Conservation (phyloP, 1,140 invertebrate species). For the Ips nitidus region DNA sequence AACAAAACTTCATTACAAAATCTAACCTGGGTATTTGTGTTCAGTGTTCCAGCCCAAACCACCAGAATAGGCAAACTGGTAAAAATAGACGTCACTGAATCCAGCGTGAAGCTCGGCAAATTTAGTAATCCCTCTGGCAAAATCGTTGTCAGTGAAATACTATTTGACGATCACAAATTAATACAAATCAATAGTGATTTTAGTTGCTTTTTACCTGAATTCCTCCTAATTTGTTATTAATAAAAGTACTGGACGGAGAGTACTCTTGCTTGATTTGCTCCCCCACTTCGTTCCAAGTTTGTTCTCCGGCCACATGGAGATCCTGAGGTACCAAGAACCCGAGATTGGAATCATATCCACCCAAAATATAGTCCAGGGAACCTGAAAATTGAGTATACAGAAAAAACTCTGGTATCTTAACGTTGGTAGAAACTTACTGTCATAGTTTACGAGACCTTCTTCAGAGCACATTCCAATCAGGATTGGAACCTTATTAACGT, state of each 20-base stretch:
- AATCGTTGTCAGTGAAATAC: slow-evolving; percentile 15
- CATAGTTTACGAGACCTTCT: slow-evolving; percentile 10
- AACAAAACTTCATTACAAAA: too few species aligned
- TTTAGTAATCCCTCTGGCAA: slow-evolving; percentile 24
- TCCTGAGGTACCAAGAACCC: slow-evolving; percentile 5
- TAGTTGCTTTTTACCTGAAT: slow-evolving; percentile 3
- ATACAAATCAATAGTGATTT: background rate
- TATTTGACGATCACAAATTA: slow-evolving; percentile 1
- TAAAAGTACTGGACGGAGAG: background rate
- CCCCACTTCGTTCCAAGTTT: slow-evolving; percentile 3
- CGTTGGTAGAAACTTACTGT: too few species aligned
- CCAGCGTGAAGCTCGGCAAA: slow-evolving; percentile 38
- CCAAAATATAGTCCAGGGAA: background rate
- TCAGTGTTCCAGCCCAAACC: slow-evolving; percentile 2
- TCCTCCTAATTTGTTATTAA: slow-evolving; percentile 3
- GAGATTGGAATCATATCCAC: background rate
- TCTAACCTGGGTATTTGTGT: background rate
- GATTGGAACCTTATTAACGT: slow-evolving; percentile 34
- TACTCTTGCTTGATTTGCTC: slow-evolving; percentile 1
- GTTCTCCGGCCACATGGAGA: slow-evolving; percentile 1
- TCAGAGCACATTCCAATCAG: slow-evolving; percentile 42
- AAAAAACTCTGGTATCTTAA: too few species aligned
- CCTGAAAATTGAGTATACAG: too few species aligned
- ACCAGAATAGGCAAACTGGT: slow-evolving; percentile 40
- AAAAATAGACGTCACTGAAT: slow-evolving; percentile 40